Base-by-base conservation (phyloP, 2,888 invertebrate species). In the Tethea ocularis region DNA sequence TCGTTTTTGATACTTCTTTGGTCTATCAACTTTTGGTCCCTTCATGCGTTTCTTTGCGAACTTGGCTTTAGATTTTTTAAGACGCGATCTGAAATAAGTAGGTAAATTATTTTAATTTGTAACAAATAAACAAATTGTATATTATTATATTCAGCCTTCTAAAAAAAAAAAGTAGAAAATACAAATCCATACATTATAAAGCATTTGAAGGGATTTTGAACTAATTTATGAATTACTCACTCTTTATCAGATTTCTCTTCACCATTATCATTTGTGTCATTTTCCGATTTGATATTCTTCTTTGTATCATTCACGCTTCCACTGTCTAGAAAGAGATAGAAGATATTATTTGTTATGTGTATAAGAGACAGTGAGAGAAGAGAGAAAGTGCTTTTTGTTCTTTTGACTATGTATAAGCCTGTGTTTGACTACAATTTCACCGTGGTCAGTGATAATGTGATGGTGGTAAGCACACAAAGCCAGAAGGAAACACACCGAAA, bases 1-100 rank as follows among this genome's bases (percentile, higher is more conserved):
- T 4, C 92, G 63, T 58, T 84, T 84, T 61, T 81, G 75, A 10
- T 80, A 74, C 20, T 72, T 70, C 11, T 71, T 71, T 55, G 69
- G 64, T 22, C 73, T 76, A 20, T 74, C 71, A 1, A 67, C 66
- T 6, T 66, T 54, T 8, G 15, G n/a, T 5, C 13, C 64, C 6
- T 70, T 73, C 51, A 72, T 74, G 1, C 68, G 41, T 11, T 80
- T 73, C 23, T 80, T 80, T 1, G 60, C 60, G 15, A 73, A 63
- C 29, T 75, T 75, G 33, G 69, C 67, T 13, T 75, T 72, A 0
- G 66, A 63, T 36, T 74, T 75, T 56, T 71, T 78, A 63, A 71
- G 64, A 10, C 10, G 46, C 20, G 46, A 6, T 60, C 55, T 13
- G 63, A 55, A 20, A 64, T 69, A 65, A 62, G 51, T n/a, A n/a